Evolutionary conservation across 2,888 invertebrate species (phyloP).

Genomic region (Diarsia mendica): DNA sequence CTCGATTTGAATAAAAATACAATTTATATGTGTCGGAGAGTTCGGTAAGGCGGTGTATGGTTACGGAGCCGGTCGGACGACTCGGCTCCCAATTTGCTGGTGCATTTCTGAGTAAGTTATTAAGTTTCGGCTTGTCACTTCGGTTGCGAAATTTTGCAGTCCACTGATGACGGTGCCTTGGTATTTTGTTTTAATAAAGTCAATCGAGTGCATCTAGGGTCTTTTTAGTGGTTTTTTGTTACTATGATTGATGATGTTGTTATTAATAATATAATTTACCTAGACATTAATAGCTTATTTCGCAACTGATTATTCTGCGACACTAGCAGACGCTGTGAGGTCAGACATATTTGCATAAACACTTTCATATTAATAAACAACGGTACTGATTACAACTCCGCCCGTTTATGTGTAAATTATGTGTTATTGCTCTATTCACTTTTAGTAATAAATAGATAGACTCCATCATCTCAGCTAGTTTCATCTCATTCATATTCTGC

Average conservation of each 20-base stretch:
- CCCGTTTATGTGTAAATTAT: constrained; percentile 45
- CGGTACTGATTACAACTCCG: constrained; percentile 53
- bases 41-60: constrained; percentile 86
- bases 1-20: constrained; percentile 90
- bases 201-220: constrained; percentile 67
- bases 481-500: constrained; percentile 56
- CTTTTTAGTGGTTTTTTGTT: constrained; percentile 62
- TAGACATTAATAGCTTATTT: constrained; percentile 60
- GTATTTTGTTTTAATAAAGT: constrained; percentile 69
- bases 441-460: constrained; percentile 59
- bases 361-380: constrained; percentile 57
- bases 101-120: constrained; percentile 90
- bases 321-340: constrained; percentile 46
- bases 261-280: constrained; percentile 58
- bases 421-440: constrained; percentile 54
- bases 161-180: constrained; percentile 72
- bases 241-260: constrained; percentile 61
- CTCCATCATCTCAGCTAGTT: constrained; percentile 54
- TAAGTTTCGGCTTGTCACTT: constrained; percentile 90
- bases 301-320: constrained; percentile 56
- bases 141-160: constrained; percentile 88
- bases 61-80: constrained; percentile 87
- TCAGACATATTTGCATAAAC: constrained; percentile 55
- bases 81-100: constrained; percentile 89
- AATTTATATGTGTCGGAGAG: constrained; percentile 89